Conservation (phyloP, 2,888 invertebrate species). For the Flexamia atlantica region DNA sequence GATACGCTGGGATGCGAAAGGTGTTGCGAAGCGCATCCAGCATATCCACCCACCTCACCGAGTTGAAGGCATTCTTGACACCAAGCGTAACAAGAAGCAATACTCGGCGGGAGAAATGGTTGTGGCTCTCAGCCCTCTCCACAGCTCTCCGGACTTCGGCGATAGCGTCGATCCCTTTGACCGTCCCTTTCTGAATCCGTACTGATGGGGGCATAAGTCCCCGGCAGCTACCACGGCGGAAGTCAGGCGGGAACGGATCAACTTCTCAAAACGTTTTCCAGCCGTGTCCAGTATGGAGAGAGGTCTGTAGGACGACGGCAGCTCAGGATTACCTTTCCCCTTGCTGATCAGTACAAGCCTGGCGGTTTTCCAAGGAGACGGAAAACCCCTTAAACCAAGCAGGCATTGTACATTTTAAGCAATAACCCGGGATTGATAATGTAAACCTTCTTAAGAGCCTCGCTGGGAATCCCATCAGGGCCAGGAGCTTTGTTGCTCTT, state of each 20-base stretch:
- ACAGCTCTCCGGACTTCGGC: too few species aligned
- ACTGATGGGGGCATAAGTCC: too few species aligned
- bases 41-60: too few species aligned
- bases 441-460: constrained; percentile 50
- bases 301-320: constrained; percentile 58
- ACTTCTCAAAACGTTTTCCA: constrained; percentile 19
- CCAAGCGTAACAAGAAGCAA: too few species aligned
- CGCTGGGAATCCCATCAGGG: constrained; percentile 52
- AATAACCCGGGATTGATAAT: constrained; percentile 26
- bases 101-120: too few species aligned
- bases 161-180: too few species aligned
- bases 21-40: too few species aligned
- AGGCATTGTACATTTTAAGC: constrained; percentile 61
- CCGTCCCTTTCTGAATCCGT: too few species aligned
- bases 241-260: constrained; percentile 1
- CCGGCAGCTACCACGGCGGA: too few species aligned
- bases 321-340: constrained; percentile 54
- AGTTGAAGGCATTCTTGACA: too few species aligned
- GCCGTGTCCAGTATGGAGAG: constrained; percentile 61
- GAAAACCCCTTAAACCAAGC: constrained; percentile 52
- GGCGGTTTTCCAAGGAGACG: constrained; percentile 50
- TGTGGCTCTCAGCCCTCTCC: too few species aligned
- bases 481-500: constrained; percentile 62
- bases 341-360: constrained; percentile 58
- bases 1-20: too few species aligned